Conservation (phyloP, 2,113 vertebrate species). For the Mormyrus iriodes region DNA sequence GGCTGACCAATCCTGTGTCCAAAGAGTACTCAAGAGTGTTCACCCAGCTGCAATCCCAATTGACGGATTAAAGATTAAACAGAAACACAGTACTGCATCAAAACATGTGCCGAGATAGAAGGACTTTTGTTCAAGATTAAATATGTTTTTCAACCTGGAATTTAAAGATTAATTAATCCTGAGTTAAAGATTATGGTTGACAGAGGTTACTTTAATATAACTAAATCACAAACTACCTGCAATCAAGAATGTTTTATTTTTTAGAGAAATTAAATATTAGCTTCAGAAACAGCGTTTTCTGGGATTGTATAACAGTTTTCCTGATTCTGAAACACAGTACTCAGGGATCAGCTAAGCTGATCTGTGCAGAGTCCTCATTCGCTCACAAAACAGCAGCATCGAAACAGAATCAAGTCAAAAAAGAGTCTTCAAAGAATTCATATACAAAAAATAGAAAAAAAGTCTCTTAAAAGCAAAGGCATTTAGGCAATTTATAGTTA, state of each 20-base stretch:
- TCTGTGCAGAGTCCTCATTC: not conserved
- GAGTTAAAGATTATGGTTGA: not conserved
- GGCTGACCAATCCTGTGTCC: not conserved
- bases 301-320: not conserved
- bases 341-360: no score
- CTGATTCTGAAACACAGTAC: not conserved
- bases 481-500: constrained; percentile 25
- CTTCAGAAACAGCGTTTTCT: not conserved
- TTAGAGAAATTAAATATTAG: not conserved
- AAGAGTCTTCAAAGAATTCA: not conserved
- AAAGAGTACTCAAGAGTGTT: not conserved
- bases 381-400: not conserved
- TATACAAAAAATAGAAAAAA: constrained; percentile 33
- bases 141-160: not conserved
- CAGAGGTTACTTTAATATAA: not conserved
- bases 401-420: not conserved
- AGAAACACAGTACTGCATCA: not conserved
- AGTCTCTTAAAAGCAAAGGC: constrained; percentile 33
- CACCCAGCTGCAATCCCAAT: not conserved
- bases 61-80: not conserved
- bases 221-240: not conserved
- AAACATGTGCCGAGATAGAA: not conserved
- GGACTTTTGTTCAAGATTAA: not conserved
- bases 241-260: constrained; percentile 17
- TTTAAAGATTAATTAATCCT: not conserved